A percentile compares a stretch with the other conserved stretches of the same genome.
Evolutionary conservation across 2,888 invertebrate species (phyloP).

Genomic region (Caenorhabditis sp.): DNA sequence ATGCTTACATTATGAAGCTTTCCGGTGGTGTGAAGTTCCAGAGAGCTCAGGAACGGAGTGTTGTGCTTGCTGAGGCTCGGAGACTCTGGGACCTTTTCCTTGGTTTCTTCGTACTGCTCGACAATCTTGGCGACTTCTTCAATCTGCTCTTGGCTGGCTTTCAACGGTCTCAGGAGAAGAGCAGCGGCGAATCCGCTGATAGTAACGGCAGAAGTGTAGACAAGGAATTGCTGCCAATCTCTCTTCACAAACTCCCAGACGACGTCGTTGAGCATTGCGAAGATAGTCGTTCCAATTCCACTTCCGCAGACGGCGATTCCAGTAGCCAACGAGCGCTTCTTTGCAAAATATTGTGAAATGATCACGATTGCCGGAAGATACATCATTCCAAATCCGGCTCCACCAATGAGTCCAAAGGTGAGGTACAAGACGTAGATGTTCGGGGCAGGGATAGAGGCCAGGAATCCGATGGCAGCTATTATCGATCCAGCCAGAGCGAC

Average conservation of each 20-base stretch:
- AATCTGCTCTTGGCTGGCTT: slow-evolving; percentile 70
- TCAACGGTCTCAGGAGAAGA: slow-evolving; percentile 85
- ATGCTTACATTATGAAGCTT: slow-evolving; percentile 46
- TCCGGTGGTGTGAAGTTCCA: slow-evolving; percentile 70
- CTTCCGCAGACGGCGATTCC: slow-evolving; percentile 96
- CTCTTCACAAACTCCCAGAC: slow-evolving; percentile 62
- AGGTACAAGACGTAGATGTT: slow-evolving; percentile 84
- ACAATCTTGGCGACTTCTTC: slow-evolving; percentile 73
- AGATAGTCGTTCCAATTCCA: slow-evolving; percentile 94
- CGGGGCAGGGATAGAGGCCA: slow-evolving; percentile 87
- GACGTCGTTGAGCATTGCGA: slow-evolving; percentile 83
- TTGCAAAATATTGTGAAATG: slow-evolving; percentile 96
- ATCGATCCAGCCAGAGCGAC: slow-evolving; percentile 91
- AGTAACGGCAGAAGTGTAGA: slow-evolving; percentile 89
- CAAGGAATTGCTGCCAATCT: slow-evolving; percentile 90
- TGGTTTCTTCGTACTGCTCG: slow-evolving; percentile 63
- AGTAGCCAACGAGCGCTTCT: slow-evolving; percentile 91
- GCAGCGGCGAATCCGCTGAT: slow-evolving; percentile 91
- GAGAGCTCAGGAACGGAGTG: slow-evolving; percentile 73
- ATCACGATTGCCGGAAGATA: slow-evolving; percentile 98
- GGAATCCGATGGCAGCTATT: slow-evolving; percentile 86
- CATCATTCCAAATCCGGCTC: slow-evolving; percentile 94
- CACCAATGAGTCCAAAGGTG: slow-evolving; percentile 92
- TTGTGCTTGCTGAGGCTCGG: slow-evolving; percentile 54
- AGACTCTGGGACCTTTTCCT: slow-evolving; percentile 46